Evolutionary conservation across 2,888 invertebrate species (phyloP), one percentile per base, ranked within the genome.

Genomic region (Tineola bisselliella): DNA sequence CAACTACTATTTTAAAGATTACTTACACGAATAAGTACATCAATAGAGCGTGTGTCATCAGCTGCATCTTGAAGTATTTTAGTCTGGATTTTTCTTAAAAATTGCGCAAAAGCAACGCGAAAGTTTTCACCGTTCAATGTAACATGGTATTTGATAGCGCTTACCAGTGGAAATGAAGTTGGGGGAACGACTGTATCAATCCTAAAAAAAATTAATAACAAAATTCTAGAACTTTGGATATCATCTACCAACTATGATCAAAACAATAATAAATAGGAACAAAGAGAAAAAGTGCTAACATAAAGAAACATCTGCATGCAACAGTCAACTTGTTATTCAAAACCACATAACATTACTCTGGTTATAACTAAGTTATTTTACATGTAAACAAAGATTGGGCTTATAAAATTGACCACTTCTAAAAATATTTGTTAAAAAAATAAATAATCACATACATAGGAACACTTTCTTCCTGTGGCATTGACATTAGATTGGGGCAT

Each of bases 21-120:
- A 18, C 67, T 62, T 61, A 86, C 81, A 86, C 88, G 83, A 77
- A 84, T 78, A 64, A 82, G 77, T 87, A 77, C 68, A 70, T 89
- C 88, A 52, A 95, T 88, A 64, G 93, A 91, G 68, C 92, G 91
- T 0, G 94, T 95, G 70, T 96, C 94, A 69, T 96, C 95, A 65
- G 93, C 92, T 63, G 90, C 89, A 61, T 89, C 87, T 8, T 81
- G 75, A 61, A 94, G 76, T 76, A 96, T 84, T 68, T 90, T 88
- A 60, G 82, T 88, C 75, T 92, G 92, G 10, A 94, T 82, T 1
- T 84, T 80, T 56, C 89, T 83, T 70, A 94, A 81, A 0, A 91
- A 76, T 19, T 88, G 79, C 0, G 89, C 89, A 1, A 95, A 75
- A 1, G 83, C 84, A 64, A 87, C 86, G 54, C 94, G 89, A 12